phyloP scores from a whole-genome alignment of 2,888 invertebrate species.

The Trichacis sp. region DNA sequence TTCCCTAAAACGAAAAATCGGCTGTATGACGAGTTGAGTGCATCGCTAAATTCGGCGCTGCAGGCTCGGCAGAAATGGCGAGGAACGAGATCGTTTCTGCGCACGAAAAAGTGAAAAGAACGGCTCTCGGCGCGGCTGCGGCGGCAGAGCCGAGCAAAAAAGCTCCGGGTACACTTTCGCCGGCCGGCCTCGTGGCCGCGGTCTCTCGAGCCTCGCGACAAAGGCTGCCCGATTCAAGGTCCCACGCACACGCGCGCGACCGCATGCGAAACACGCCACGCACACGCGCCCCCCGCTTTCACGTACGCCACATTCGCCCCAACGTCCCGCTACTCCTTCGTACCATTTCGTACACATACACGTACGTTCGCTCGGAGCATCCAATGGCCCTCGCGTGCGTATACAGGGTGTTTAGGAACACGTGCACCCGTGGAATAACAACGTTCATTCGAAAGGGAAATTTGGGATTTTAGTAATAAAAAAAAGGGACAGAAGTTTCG shows the following conservation, averaged over 20 bases:
- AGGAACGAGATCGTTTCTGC: constrained; percentile 33
- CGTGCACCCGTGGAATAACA: constrained; percentile 29
- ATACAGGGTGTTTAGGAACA: constrained; percentile 47
- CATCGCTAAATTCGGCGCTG: constrained; percentile 37
- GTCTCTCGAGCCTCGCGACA: constrained; percentile 64
- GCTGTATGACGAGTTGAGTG: constrained; percentile 29
- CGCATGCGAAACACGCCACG: constrained; percentile 41
- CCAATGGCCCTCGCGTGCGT: constrained; percentile 58
- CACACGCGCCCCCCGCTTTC: constrained; percentile 37
- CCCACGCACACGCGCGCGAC: constrained; percentile 58
- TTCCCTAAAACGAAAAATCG: no score
- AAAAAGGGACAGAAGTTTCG: no score
- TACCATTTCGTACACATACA: no score
- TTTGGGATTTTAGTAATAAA: no score
- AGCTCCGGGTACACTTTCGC: constrained; percentile 68
- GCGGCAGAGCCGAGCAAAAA: constrained; percentile 54
- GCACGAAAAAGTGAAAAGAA: constrained; percentile 49
- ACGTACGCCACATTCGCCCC: constrained; percentile 50
- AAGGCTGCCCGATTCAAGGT: constrained; percentile 69
- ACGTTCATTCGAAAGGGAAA: constrained; percentile 29
- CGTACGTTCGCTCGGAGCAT: constrained; percentile 62
- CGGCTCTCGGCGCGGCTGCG: constrained; percentile 49
- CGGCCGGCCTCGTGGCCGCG: constrained; percentile 66
- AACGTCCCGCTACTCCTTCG: constrained; percentile 67
- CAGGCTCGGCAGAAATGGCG: constrained; percentile 45